Evolutionary conservation across 2,888 invertebrate species (phyloP).

Genomic region (Smittia sp.): DNA sequence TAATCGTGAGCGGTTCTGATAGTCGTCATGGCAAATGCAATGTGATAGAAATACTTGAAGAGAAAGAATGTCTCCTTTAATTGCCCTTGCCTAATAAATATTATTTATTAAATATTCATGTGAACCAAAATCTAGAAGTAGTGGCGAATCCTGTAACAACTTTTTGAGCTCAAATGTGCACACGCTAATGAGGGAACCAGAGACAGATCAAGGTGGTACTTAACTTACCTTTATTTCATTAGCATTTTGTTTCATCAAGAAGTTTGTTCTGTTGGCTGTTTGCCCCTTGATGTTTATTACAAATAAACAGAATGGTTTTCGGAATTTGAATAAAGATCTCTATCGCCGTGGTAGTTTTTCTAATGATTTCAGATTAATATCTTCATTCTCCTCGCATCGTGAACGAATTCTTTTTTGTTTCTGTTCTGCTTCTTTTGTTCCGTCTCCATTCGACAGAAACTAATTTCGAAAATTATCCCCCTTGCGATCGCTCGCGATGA

Average conservation of each 20-base stretch:
- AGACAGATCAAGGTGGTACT: too few relatives aligned
- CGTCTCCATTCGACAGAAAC: slow-evolving; percentile 2
- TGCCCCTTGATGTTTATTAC: slow-evolving; percentile 29
- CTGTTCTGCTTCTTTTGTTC: slow-evolving; percentile 5
- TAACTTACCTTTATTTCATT: background rate
- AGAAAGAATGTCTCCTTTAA: too few relatives aligned
- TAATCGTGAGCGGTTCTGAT: too few relatives aligned
- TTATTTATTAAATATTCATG: too few relatives aligned
- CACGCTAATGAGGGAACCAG: too few relatives aligned
- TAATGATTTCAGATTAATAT: slow-evolving; percentile 31
- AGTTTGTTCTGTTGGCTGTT: background rate
- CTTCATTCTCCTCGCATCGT: slow-evolving; percentile 4
- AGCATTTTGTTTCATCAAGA: slow-evolving; percentile 5
- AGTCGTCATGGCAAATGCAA: too few relatives aligned
- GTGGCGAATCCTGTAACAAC: too few relatives aligned
- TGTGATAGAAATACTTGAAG: too few relatives aligned
- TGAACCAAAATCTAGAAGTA: too few relatives aligned
- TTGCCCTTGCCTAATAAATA: too few relatives aligned
- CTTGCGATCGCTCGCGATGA: slow-evolving; percentile 21
- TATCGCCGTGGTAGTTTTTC: slow-evolving; percentile 28
- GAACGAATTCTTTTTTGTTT: slow-evolving; percentile 7
- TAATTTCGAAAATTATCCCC: slow-evolving; percentile 31
- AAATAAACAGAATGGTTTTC: slow-evolving; percentile 14
- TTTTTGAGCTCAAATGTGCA: too few relatives aligned
- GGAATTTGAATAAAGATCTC: slow-evolving; percentile 27